Evolutionary conservation across 30 jellyfish, hydroid and myxozoan genomes (phyloP).

Genomic region (Pelagia noctiluca): DNA sequence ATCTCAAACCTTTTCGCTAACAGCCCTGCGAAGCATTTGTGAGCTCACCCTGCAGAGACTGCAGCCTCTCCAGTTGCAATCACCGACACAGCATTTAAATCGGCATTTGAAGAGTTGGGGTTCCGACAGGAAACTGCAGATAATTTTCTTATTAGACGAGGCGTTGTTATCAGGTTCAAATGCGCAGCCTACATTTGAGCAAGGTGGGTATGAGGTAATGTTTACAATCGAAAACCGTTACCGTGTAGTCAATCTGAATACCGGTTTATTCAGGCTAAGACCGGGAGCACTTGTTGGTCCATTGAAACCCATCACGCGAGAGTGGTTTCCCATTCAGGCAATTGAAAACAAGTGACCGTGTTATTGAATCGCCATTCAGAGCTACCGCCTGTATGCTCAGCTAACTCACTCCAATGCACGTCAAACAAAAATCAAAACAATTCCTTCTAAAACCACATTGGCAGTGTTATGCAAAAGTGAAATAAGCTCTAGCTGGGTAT

Average conservation of each 20-base stretch:
- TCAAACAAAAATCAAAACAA: no score
- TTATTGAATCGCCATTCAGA: conserved; percentile 3
- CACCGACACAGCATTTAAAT: no score
- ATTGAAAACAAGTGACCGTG: conserved; percentile 25
- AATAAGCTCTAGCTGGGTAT: no score
- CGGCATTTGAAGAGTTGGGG: no score
- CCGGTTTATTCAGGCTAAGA: conserved; percentile 57
- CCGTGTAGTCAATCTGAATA: conserved; percentile 40
- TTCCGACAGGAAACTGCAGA: conserved; percentile 32
- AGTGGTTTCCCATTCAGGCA: conserved; percentile 35
- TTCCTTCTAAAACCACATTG: no score
- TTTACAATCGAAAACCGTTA: conserved; percentile 59
- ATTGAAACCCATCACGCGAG: conserved; percentile 60
- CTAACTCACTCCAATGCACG: no score
- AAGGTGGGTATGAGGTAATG: conserved; percentile 86
- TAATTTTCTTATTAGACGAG: no score
- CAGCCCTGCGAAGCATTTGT: conserved; percentile 69
- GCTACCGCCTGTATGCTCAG: no score
- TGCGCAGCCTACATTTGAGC: conserved; percentile 63
- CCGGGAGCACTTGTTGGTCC: conserved; percentile 33
- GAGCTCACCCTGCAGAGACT: no score
- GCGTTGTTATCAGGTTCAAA: no score
- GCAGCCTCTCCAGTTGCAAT: no score
- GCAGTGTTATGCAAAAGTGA: no score
- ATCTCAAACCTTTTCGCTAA: conserved; percentile 64